A percentile compares a stretch with the other conserved stretches of the same genome.
Evolutionary conservation across 2,888 invertebrate genomes (phyloP).

Genomic region (Rhagonycha lutea): DNA sequence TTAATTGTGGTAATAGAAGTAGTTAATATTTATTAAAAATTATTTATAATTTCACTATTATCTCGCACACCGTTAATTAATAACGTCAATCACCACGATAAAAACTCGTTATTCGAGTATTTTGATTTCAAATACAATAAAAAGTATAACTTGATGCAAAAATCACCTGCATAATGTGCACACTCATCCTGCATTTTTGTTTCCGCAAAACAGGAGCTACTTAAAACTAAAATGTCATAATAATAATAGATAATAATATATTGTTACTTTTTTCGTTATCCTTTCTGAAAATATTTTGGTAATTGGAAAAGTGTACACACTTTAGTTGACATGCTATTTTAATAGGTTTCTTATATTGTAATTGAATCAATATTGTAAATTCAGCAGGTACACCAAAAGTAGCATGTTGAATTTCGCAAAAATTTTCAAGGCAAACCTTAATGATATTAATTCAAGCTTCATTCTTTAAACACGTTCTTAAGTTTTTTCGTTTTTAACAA

Average conservation of each 20-base stretch:
- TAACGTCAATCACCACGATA: neutral
- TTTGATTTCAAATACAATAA: neutral
- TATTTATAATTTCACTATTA: neutral
- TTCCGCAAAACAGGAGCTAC: neutral
- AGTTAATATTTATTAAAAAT: neutral
- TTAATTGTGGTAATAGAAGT: too few relatives aligned
- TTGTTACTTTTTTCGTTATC: neutral
- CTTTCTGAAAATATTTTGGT: neutral
- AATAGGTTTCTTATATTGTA: neutral
- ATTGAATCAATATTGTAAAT: neutral
- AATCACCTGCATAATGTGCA: neutral
- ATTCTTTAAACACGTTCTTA: neutral
- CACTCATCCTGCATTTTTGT: neutral
- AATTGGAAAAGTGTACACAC: neutral
- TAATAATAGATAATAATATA: too few relatives aligned
- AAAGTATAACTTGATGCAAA: neutral
- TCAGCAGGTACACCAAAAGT: neutral
- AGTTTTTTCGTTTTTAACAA: neutral
- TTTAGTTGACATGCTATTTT: neutral
- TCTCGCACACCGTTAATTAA: neutral
- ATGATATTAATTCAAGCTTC: neutral
- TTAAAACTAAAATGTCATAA: neutral
- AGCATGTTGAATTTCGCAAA: neutral
- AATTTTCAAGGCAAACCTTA: neutral
- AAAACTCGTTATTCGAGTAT: neutral